These are phyloP conservation scores for Actinemys pallida DNA, from an alignment of 2,113 vertebrate genomes.

Conservation along the genomic window DNA sequence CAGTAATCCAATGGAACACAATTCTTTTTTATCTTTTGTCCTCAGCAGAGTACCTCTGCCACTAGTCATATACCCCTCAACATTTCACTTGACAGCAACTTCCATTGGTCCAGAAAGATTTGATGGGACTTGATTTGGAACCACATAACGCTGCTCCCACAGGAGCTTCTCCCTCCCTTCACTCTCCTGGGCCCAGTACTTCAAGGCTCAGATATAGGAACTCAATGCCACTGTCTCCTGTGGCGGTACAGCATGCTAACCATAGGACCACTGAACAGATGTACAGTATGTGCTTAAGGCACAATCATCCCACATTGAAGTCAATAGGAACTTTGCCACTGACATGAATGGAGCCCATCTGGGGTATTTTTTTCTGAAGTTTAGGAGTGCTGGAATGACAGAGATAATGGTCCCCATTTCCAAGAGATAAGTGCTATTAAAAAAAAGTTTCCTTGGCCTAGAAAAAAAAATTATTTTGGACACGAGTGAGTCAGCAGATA, in stretches of 20 bases:
- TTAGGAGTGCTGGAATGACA: not conserved
- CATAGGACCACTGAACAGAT: not conserved
- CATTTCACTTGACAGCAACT: not conserved
- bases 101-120: not conserved
- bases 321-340: not conserved
- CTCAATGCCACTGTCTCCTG: not conserved
- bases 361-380: not conserved
- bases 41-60: not conserved
- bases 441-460: not conserved
- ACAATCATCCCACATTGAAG: fast-evolving
- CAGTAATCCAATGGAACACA: not conserved
- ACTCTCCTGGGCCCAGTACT: not conserved
- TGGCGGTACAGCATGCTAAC: fast-evolving
- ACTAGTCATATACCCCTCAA: not conserved
- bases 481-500: slow-evolving; percentile 65
- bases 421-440: slow-evolving; percentile 32
- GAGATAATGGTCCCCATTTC: slow-evolving; percentile 14
- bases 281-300: not conserved
- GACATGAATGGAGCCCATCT: not conserved
- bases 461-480: slow-evolving; percentile 53
- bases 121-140: not conserved
- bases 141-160: not conserved
- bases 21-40: not conserved
- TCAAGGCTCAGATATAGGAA: not conserved
- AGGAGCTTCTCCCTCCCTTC: not conserved